Evolutionary conservation across 2,113 vertebrate species (phyloP).

Genomic region (Lagopus muta): DNA sequence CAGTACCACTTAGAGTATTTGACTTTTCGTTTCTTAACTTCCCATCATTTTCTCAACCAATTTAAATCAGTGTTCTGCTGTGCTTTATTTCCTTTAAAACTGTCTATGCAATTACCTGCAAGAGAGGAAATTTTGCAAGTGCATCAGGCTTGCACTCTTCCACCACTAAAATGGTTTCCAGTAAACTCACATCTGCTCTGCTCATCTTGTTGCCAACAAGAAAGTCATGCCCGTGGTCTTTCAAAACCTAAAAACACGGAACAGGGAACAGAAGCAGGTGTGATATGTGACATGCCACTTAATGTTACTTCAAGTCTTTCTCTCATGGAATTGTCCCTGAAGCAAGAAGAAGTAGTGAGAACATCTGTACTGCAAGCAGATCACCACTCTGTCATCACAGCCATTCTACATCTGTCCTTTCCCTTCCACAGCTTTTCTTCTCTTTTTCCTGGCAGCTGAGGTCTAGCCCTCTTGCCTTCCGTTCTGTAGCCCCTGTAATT

Average conservation of each 20-base stretch:
- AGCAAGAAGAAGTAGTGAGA: neutral
- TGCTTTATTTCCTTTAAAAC: neutral
- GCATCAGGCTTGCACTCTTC: constrained; percentile 80
- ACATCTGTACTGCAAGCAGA: neutral
- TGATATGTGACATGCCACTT: neutral
- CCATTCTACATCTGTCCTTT: neutral
- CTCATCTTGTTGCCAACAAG: constrained; percentile 84
- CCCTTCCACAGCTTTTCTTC: neutral
- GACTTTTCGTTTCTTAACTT: neutral
- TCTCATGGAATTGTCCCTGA: neutral
- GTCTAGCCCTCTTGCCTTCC: neutral
- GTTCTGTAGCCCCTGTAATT: neutral
- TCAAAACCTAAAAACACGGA: constrained; percentile 71
- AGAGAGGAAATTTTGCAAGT: constrained; percentile 75
- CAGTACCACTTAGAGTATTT: neutral
- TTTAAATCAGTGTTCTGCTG: neutral
- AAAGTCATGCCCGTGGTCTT: constrained; percentile 62
- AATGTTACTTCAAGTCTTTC: no score
- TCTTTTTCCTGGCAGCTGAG: neutral
- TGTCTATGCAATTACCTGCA: constrained; percentile 77
- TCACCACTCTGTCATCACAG: neutral
- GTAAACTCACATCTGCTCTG: constrained; percentile 82
- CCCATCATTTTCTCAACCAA: neutral
- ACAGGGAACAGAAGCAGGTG: neutral
- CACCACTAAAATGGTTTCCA: constrained; percentile 82